These are phyloP conservation scores for Miichthys miiuy DNA, from an alignment of 2,797 vertebrate genomes.

Conservation along the genomic window DNA sequence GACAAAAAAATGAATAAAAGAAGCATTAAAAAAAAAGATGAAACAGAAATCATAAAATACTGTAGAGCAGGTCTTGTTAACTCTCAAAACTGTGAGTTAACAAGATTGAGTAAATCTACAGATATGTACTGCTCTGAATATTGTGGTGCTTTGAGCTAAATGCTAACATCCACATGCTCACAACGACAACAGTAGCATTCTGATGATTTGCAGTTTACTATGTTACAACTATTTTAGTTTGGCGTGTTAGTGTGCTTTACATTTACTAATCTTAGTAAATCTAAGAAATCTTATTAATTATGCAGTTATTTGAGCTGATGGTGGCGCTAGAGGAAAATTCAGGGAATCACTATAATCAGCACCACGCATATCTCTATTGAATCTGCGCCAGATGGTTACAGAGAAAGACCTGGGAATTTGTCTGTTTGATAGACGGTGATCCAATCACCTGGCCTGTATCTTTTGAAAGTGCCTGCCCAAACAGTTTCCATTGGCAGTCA, in stretches of 20 bases:
- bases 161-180: neutral
- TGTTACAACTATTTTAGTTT: neutral
- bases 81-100: no score
- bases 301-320: neutral
- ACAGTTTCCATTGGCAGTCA: no score
- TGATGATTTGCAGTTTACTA: neutral
- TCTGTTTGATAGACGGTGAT: no score
- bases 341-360: neutral
- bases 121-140: neutral
- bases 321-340: neutral
- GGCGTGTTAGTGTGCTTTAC: neutral
- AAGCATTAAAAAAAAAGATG: neutral
- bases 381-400: no score
- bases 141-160: neutral
- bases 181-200: neutral
- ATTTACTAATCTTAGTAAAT: neutral
- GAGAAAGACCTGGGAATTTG: no score
- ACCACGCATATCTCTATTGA: no score
- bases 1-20: neutral
- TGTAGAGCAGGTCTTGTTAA: no score
- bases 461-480: no score
- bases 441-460: no score
- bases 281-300: neutral
- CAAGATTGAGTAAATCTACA: neutral
- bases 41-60: neutral